Base-by-base conservation (phyloP, 2,888 invertebrate species). In the Rhagium mordax region DNA sequence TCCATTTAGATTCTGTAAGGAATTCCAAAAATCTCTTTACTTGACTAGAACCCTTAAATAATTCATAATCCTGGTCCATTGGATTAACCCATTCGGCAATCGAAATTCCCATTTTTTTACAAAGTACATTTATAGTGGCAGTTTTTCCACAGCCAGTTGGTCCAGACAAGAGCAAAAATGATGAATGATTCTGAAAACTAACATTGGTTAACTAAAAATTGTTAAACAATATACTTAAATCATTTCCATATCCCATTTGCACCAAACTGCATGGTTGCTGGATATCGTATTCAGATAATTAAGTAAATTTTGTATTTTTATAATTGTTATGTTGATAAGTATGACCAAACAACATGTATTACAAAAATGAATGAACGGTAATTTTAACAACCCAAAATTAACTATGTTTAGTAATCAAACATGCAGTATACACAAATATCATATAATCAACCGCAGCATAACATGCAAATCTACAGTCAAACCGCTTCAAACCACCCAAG, bases 111-210 rank as follows among this genome's bases (percentile, higher is more conserved):
- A 93, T 86, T 79, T 93, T 91, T 68, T 90, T 89, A 41, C 94
- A 93, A 8, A 96, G 79, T 7, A 92, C 89, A 71, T 89, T 90
- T 0, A 96, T 80, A 0, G 95, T 92, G 0, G 92, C 91, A 0
- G 96, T 95, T 88, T 97, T 97, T 0, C 96, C 96, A 84, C 92
- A 91, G 0, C 97, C 97, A 0, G 96, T 91, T 20, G 97, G 95
- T 0, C 97, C 97, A 6, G 93, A 93, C 20, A 97, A 80, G 3
- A 97, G 85, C 48, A 96, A 88, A 77, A 95, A 91, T 65, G 90
- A 88, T 76, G 89, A 87, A 0, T 88, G 86, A 29, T 81, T 82
- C 83, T 89, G 80, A 73, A 74, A 75, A 72, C 57, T 16, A 15
- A 33, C 41, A 41, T 41, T 10, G 1, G 1, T 55, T 71, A 73